Evolutionary conservation across 2,888 invertebrate genomes (phyloP).

Genomic region (Eurytoma californica): DNA sequence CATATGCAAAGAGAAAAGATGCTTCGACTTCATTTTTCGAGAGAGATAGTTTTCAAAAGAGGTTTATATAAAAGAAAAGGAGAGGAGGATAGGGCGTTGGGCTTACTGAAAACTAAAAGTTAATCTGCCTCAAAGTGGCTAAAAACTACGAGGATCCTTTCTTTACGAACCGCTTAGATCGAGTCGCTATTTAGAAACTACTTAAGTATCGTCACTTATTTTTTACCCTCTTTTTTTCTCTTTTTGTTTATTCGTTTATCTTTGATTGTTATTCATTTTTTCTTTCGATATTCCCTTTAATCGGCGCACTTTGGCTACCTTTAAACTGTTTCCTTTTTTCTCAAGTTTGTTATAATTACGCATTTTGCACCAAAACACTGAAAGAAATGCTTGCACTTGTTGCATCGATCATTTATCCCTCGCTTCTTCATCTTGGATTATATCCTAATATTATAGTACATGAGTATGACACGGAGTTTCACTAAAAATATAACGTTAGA

Average conservation of each 20-base stretch:
- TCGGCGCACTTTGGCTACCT: conserved; percentile 11
- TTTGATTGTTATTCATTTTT: background rate
- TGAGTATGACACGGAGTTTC: conserved; percentile 72
- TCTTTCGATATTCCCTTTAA: background rate
- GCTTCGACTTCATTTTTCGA: background rate
- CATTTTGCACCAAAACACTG: conserved; percentile 47
- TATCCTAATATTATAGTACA: conserved; percentile 66
- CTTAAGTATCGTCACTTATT: conserved; percentile 67
- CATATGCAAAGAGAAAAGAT: conserved; percentile 16
- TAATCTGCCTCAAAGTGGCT: conserved; percentile 69
- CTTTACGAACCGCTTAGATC: conserved; percentile 63
- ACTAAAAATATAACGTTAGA: conserved; percentile 72
- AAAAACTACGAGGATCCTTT: conserved; percentile 58
- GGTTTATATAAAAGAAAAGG: too few relatives aligned
- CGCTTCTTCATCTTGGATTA: conserved; percentile 49
- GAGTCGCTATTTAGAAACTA: conserved; percentile 65
- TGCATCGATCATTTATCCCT: conserved; percentile 26
- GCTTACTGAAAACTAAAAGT: conserved; percentile 65
- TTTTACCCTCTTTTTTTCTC: conserved; percentile 43
- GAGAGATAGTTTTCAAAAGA: too few relatives aligned
- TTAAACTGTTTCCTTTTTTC: background rate
- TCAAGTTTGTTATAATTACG: conserved; percentile 18
- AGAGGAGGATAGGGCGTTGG: too few relatives aligned
- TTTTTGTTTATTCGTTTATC: too few relatives aligned
- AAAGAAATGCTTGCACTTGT: conserved; percentile 63